phyloP scores from a whole-genome alignment of 2,797 vertebrate genomes.

The Rhodeus uyekii region DNA sequence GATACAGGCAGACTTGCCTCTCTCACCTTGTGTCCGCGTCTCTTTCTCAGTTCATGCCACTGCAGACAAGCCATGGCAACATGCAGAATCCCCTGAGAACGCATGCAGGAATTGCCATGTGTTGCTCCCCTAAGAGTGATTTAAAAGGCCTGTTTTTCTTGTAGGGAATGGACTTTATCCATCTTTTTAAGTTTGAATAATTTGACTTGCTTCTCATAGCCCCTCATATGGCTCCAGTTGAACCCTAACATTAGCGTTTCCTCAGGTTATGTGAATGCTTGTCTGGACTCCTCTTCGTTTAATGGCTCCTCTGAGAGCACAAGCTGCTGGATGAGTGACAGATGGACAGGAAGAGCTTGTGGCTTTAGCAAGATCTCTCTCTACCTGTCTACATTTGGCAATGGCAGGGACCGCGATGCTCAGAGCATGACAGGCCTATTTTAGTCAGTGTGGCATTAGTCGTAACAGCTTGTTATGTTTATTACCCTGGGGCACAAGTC shows the following conservation, averaged over 20 bases:
- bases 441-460: conserved; percentile 52
- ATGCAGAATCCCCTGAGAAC: conserved; percentile 46
- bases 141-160: conserved; percentile 41
- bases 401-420: conserved; percentile 14
- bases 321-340: conserved; percentile 45
- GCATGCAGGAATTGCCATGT: conserved; percentile 43
- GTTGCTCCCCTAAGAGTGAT: conserved; percentile 31
- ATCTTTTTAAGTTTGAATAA: neutral
- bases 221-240: neutral
- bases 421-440: conserved; percentile 51
- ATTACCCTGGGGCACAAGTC: conserved; percentile 45
- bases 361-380: conserved; percentile 39
- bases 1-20: conserved; percentile 59
- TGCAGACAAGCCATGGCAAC: conserved; percentile 36
- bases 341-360: conserved; percentile 48
- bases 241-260: neutral
- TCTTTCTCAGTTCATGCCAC: conserved; percentile 3
- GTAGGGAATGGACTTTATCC: conserved; percentile 16
- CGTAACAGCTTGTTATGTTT: conserved; percentile 57
- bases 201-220: neutral
- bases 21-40: conserved; percentile 31
- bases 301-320: conserved; percentile 19
- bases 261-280: neutral
- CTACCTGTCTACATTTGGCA: conserved; percentile 58
- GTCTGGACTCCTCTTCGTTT: neutral